Base-by-base conservation (phyloP, 2,888 invertebrate genomes). In the Tetramorium bicarinatum region DNA sequence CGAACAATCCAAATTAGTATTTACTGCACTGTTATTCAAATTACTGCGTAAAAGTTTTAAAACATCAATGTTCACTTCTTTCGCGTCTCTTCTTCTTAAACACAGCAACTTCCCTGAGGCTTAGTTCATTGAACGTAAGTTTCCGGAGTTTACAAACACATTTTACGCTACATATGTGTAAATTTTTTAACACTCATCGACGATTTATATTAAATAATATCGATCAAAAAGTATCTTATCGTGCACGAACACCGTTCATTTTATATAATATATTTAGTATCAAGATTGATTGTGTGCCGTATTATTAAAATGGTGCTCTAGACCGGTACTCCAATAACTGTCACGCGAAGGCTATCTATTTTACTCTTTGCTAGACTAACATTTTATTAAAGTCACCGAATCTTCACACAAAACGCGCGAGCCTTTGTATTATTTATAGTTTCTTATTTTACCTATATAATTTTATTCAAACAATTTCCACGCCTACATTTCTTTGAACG, bases 1-100 rank as follows among this genome's bases (percentile, higher is more conserved):
- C 64, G 61, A 67, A 59, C 21, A 74, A 64, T 77, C 83, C 81
- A 88, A 91, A 92, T 90, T 92, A 91, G 91, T 93, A 92, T 92
- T 92, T 90, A 92, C 91, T 90, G 90, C 86, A 87, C 90, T 91
- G 91, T 92, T 92, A 93, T 92, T 91, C 90, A 91, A 93, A 93
- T 93, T 91, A 88, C 86, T 87, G 71, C 76, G 79, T 52, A 62
- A 79, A 71, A 79, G 77, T 76, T 82, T 34, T 74, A 41, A 25
- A 62, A 62, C 77, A 67, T 41, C 59, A 49, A 75, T 67, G 71
- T 67, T 71, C 44, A 72, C 54, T 77, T 77, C 49, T 61, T 77
- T 44, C 59, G 34, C 67, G 61, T 85, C 71, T 77, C 29, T 21
- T 44, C n/a, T 13, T 47, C 47, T 44, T 59, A 59, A 80, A 74